phyloP scores from a whole-genome alignment of 2,888 invertebrate species.

The Camptogramma bilineatum region DNA sequence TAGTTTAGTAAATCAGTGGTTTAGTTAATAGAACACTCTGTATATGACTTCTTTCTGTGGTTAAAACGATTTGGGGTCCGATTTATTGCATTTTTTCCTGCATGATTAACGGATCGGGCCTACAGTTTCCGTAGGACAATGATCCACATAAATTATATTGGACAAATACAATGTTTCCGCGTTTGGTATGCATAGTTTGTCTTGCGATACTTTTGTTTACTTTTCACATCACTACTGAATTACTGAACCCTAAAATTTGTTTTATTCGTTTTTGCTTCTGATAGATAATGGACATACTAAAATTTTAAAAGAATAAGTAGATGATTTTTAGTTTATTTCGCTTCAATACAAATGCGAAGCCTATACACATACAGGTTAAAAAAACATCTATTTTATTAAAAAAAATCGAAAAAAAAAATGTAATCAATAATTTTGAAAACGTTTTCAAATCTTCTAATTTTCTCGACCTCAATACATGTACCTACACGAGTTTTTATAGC shows the following conservation, averaged over 20 bases:
- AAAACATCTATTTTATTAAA: too few relatives aligned
- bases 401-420: too few relatives aligned
- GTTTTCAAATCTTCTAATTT: too few relatives aligned
- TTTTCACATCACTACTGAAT: constrained; percentile 31
- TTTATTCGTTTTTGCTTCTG: not conserved
- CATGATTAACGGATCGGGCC: constrained; percentile 78
- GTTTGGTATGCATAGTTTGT: constrained; percentile 61
- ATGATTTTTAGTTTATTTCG: too few relatives aligned
- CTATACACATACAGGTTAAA: too few relatives aligned
- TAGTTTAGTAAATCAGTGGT: not conserved
- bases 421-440: too few relatives aligned
- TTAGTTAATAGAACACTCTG: constrained; percentile 11
- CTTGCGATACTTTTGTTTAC: constrained; percentile 36
- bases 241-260: not conserved
- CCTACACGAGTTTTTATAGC: too few relatives aligned
- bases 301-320: too few relatives aligned
- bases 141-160: constrained; percentile 76
- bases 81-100: constrained; percentile 75
- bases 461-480: too few relatives aligned
- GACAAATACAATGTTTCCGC: constrained; percentile 70
- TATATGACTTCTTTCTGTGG: constrained; percentile 26
- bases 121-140: constrained; percentile 80
- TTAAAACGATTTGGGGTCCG: constrained; percentile 39
- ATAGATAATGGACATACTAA: not conserved
- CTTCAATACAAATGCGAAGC: too few relatives aligned